A percentile compares a stretch with the other conserved stretches of the same genome.
Evolutionary conservation across 2,888 invertebrate genomes (phyloP).

Genomic region (Papilio protenor): DNA sequence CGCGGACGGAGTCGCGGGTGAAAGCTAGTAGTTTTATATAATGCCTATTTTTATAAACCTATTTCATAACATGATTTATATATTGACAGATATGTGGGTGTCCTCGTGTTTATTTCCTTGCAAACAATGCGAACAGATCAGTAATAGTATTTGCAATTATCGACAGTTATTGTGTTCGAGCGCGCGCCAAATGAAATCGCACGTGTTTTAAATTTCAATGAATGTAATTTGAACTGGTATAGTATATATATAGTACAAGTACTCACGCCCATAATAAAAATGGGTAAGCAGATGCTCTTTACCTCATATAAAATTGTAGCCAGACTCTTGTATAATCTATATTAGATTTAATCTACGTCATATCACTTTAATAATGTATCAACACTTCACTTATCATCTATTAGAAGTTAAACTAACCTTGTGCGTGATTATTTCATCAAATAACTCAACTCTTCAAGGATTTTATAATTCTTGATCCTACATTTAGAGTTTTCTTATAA

Average conservation of each 20-base stretch:
- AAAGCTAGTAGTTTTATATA: too few relatives aligned
- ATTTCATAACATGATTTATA: neutral
- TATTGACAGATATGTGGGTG: slow-evolving; percentile 3
- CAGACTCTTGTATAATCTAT: neutral
- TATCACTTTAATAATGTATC: slow-evolving; percentile 15
- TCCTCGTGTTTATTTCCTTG: slow-evolving; percentile 6
- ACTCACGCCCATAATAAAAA: too few relatives aligned
- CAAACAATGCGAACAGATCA: neutral
- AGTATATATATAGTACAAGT: too few relatives aligned
- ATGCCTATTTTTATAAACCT: neutral
- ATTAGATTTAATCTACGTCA: slow-evolving; percentile 3
- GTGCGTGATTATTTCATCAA: neutral
- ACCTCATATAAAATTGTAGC: too few relatives aligned
- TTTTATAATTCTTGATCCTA: neutral
- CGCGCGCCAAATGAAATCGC: neutral
- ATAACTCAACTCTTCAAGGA: neutral
- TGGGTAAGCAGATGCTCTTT: too few relatives aligned
- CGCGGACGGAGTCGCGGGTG: too few relatives aligned
- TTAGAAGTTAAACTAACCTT: slow-evolving; percentile 8
- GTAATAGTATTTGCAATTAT: slow-evolving; percentile 4
- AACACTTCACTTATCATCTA: neutral
- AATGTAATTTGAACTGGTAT: neutral
- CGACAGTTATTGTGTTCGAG: neutral
- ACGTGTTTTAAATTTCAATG: neutral
- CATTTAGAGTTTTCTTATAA: neutral